Conservation (phyloP, 2,888 invertebrate species). For the Caenorhabditis afra region DNA sequence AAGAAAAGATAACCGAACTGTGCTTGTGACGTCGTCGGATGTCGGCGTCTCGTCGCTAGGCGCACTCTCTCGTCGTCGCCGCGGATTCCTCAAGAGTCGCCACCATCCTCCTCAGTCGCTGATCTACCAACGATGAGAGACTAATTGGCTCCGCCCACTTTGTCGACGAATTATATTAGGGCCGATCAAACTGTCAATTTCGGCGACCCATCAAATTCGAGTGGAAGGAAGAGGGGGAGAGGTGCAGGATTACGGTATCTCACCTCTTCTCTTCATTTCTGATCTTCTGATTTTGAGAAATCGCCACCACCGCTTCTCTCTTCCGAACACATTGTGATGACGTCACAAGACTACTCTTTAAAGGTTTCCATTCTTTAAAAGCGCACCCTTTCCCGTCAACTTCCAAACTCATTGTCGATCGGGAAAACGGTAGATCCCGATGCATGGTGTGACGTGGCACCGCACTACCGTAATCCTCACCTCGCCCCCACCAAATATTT, state of each 20-base stretch:
- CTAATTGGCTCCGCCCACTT: constrained; percentile 43
- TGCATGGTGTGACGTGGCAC: not conserved
- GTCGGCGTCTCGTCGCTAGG: constrained; percentile 12
- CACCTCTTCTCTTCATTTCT: constrained; percentile 2
- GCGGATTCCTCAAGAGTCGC: not conserved
- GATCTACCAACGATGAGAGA: constrained; percentile 50
- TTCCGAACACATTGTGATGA: constrained; percentile 13
- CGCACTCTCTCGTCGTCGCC: constrained; percentile 24
- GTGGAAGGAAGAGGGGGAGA: too few relatives aligned
- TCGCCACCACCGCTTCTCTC: not conserved
- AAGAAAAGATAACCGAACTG: constrained; percentile 43
- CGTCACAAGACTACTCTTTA: constrained; percentile 27
- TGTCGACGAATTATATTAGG: constrained; percentile 37
- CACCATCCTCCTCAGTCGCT: constrained; percentile 2
- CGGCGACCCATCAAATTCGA: constrained; percentile 33
- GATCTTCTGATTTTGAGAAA: constrained; percentile 24
- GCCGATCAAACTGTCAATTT: constrained; percentile 25
- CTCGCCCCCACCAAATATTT: constrained; percentile 12
- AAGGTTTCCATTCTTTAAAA: constrained; percentile 9
- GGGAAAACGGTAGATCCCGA: too few relatives aligned
- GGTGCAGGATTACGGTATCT: constrained; percentile 17
- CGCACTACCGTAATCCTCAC: constrained; percentile 4
- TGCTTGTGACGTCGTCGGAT: constrained; percentile 53
- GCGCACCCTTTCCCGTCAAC: not conserved
- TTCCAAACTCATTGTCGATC: not conserved